A percentile compares a stretch with the other conserved stretches of the same genome.
Evolutionary conservation across 2,797 vertebrate species (phyloP).

Genomic region (Propithecus deckenii): DNA sequence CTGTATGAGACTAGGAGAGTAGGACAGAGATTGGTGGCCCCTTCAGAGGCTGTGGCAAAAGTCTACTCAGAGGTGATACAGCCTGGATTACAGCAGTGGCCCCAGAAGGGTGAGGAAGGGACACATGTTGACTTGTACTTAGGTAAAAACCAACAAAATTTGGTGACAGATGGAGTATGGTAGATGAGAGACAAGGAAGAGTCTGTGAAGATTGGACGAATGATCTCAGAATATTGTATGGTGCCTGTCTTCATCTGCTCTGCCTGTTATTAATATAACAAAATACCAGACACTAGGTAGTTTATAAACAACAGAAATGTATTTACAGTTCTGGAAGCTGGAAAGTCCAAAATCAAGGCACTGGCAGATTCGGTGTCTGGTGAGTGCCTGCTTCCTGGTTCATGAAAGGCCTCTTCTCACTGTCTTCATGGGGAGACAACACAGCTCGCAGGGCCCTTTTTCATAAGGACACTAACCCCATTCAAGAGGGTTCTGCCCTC

Average conservation of each 20-base stretch:
- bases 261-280: background rate
- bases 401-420: background rate
- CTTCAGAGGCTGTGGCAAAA: background rate
- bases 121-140: background rate
- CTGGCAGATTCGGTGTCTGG: background rate
- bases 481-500: background rate
- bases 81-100: background rate
- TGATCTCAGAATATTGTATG: background rate
- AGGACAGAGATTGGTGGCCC: background rate
- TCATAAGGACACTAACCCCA: background rate
- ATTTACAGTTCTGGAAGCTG: background rate
- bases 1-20: too few relatives aligned
- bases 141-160: background rate
- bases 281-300: background rate
- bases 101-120: background rate
- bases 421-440: background rate
- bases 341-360: background rate
- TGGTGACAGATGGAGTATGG: background rate
- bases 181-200: background rate
- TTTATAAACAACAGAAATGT: background rate
- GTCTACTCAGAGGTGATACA: background rate
- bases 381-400: background rate
- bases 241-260: background rate
- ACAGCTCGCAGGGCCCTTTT: too few relatives aligned
- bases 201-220: background rate